Evolutionary conservation across 2,888 invertebrate species (phyloP).

Genomic region (Phrixothrix hirtus): DNA sequence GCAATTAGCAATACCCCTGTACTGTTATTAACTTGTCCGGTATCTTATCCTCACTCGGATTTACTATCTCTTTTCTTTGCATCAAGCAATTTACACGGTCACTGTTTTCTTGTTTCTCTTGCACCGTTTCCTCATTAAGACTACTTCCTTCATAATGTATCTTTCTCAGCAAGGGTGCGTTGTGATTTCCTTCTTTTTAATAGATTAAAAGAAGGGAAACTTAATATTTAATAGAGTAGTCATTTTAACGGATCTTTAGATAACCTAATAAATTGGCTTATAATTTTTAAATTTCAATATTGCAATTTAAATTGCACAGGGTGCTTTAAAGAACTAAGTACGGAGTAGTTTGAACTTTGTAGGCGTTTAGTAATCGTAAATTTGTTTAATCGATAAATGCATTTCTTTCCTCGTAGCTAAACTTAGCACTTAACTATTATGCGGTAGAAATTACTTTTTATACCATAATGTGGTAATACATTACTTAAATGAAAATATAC

Average conservation of each 20-base stretch:
- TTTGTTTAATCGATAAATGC: conserved; percentile 24
- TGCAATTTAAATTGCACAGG: background rate
- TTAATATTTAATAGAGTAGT: background rate
- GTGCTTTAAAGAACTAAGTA: background rate
- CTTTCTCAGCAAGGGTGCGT: conserved; percentile 52
- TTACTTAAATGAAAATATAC: conserved; percentile 12
- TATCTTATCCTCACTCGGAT: conserved; percentile 36
- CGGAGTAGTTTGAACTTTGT: conserved; percentile 10
- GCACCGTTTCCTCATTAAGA: conserved; percentile 52
- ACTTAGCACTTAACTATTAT: conserved; percentile 23
- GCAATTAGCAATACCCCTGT: conserved; percentile 44
- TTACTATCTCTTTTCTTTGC: conserved; percentile 10
- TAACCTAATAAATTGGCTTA: conserved; percentile 1
- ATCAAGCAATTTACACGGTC: conserved; percentile 10
- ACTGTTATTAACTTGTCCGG: conserved; percentile 43
- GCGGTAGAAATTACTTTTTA: conserved; percentile 11
- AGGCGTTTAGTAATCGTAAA: conserved; percentile 6
- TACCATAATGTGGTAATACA: conserved; percentile 12
- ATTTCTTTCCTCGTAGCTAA: conserved; percentile 21
- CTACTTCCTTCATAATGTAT: conserved; percentile 49
- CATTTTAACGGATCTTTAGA: background rate
- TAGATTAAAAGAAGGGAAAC: conserved; percentile 11
- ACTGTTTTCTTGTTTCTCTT: conserved; percentile 19
- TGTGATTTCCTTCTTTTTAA: conserved; percentile 50
- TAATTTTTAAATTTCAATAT: background rate